Conservation (phyloP, 2,888 invertebrate genomes). For the Spodoptera exigua region DNA sequence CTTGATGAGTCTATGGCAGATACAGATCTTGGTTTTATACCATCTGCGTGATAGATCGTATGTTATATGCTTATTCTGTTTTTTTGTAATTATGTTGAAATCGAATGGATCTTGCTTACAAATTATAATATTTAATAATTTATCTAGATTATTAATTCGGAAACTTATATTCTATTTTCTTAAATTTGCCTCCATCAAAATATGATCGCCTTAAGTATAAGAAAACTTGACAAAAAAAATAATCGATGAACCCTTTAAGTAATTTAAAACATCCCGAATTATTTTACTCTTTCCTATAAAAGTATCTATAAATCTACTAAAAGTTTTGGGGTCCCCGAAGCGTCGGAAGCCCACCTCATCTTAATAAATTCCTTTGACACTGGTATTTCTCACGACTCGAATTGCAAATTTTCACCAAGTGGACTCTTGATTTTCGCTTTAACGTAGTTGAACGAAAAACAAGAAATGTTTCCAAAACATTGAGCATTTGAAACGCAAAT, state of each 20-base stretch:
- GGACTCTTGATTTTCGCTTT: slow-evolving; percentile 55
- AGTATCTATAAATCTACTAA: slow-evolving; percentile 5
- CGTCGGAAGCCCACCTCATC: slow-evolving; percentile 37
- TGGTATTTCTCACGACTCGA: slow-evolving; percentile 53
- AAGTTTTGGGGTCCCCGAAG: slow-evolving; percentile 13
- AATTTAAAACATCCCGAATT: slow-evolving; percentile 20
- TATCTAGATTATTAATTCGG: no score
- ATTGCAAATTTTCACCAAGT: slow-evolving; percentile 58
- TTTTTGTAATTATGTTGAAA: no score
- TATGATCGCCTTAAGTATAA: no score
- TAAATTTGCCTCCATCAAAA: no score
- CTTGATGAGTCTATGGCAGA: slow-evolving; percentile 2
- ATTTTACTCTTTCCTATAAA: slow-evolving; percentile 9
- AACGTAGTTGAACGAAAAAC: slow-evolving; percentile 50
- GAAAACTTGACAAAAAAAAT: slow-evolving; percentile 3
- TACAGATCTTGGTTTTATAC: not conserved
- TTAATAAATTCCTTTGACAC: slow-evolving; percentile 61
- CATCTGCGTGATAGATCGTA: no score
- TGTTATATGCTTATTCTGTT: no score
- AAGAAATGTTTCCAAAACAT: slow-evolving; percentile 53
- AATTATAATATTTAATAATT: no score
- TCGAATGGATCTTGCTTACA: no score
- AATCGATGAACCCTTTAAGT: slow-evolving; percentile 12
- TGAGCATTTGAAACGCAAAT: slow-evolving; percentile 49
- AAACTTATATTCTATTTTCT: no score